Evolutionary conservation across 2,888 invertebrate species (phyloP).

Genomic region (Cantharis rustica): DNA sequence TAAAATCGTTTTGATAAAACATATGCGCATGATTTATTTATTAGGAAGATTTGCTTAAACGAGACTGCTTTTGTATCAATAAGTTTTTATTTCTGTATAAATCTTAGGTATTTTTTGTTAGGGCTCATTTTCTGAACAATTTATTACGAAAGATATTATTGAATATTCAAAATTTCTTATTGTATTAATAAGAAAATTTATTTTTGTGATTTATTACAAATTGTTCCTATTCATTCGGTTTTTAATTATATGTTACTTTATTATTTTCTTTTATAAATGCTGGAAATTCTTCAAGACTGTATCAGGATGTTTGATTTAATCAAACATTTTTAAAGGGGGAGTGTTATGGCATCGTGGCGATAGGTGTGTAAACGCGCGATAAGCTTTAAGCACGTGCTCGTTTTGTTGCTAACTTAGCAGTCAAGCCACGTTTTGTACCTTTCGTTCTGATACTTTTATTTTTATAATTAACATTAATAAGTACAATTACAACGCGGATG

Average conservation of each 20-base stretch:
- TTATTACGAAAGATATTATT: background rate
- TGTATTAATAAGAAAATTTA: background rate
- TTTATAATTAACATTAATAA: conserved; percentile 1
- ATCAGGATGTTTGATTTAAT: conserved; percentile 18
- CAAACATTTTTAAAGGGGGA: conserved; percentile 19
- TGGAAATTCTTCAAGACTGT: background rate
- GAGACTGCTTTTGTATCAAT: background rate
- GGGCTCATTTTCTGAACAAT: background rate
- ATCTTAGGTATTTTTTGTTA: background rate
- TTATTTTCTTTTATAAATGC: background rate
- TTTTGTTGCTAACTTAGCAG: conserved; percentile 32
- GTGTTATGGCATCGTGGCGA: conserved; percentile 33
- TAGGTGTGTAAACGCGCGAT: conserved; percentile 37
- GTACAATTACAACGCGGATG: background rate
- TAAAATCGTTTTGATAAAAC: background rate
- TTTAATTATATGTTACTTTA: background rate
- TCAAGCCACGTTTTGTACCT: conserved; percentile 18
- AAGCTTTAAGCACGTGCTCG: conserved; percentile 35
- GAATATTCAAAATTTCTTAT: background rate
- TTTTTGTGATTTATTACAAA: background rate
- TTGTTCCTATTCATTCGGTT: background rate
- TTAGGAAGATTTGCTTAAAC: background rate
- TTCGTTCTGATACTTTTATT: conserved; percentile 11
- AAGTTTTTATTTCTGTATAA: background rate
- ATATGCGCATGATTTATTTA: background rate